phyloP scores from a whole-genome alignment of 2,888 invertebrate species.

The Bruchidius siliquastri region DNA sequence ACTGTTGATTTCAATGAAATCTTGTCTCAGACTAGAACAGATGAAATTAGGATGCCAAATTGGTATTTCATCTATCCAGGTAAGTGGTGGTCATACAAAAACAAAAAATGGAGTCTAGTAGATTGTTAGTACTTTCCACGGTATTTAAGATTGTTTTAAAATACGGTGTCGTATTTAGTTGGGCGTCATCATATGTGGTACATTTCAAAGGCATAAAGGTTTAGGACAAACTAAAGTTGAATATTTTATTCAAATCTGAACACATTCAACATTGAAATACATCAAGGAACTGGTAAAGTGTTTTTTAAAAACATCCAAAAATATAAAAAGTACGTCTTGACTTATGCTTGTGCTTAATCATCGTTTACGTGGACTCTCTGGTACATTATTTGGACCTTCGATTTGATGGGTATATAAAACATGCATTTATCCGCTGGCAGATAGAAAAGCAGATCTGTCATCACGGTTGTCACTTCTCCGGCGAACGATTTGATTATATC shows the following conservation, averaged over 20 bases:
- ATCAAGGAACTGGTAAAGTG: background rate
- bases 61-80: background rate
- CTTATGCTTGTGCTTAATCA: background rate
- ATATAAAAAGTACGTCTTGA: background rate
- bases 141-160: no score
- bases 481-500: conserved; percentile 9
- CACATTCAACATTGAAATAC: background rate
- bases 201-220: background rate
- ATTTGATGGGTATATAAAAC: background rate
- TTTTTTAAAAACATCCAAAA: background rate
- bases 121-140: no score
- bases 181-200: no score
- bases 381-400: background rate
- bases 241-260: background rate
- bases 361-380: background rate
- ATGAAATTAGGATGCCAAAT: background rate
- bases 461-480: conserved; percentile 9
- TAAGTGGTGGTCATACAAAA: background rate
- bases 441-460: conserved; percentile 14
- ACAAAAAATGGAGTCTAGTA: no score
- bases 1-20: background rate
- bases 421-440: conserved; percentile 3
- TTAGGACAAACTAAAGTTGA: background rate
- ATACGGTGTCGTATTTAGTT: no score
- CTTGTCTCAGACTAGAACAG: background rate